Evolutionary conservation across 2,888 invertebrate genomes (phyloP), one percentile per base, ranked within the genome.

Genomic region (Ceramica pisi): DNA sequence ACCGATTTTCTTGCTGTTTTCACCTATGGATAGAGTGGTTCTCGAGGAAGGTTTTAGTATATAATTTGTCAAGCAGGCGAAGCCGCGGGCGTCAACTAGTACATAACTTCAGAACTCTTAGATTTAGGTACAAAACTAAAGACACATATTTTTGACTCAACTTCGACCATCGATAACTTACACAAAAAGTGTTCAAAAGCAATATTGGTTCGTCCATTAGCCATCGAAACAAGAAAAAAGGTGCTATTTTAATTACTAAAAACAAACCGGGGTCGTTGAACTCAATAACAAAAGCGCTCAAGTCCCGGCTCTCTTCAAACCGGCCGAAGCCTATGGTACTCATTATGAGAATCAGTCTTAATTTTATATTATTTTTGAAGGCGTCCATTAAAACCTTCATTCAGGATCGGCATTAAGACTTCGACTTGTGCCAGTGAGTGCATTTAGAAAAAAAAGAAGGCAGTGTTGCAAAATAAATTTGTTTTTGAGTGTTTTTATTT

Each of bases 341-440:
- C 92, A 94, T 95, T 94, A 94, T 89, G 89, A 16, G 70, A 41
- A 44, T 89, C 88, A 88, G 90, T 92, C 92, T 94, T 94, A 94
- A 94, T 94, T 93, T 94, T 93, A 93, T 94, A 93, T 92, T 94
- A 57, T 85, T 91, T 94, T 84, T 91, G 87, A 88, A 90, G 90
- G 84, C 92, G 84, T 90, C 93, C 94, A 94, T 94, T 93, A 94
- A 86, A 87, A 87, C 90, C 90, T 90, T 91, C 93, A 93, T 93
- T 94, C 91, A 93, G 88, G 88, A 86, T 75, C 87, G 81, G 90
- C 89, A 88, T 89, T 87, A 88, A 89, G 89, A 88, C 89, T 87
- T 89, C 87, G 87, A 89, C 91, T 89, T 88, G 91, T 91, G 92
- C 90, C 89, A 67, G 84, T 48, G 83, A 83, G 68, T 80, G 78